Percentiles rank a stretch among this genome's conserved stretches.
Evolutionary conservation across 2,888 invertebrate species (phyloP).

Genomic region (Pachydiplax longipennis): DNA sequence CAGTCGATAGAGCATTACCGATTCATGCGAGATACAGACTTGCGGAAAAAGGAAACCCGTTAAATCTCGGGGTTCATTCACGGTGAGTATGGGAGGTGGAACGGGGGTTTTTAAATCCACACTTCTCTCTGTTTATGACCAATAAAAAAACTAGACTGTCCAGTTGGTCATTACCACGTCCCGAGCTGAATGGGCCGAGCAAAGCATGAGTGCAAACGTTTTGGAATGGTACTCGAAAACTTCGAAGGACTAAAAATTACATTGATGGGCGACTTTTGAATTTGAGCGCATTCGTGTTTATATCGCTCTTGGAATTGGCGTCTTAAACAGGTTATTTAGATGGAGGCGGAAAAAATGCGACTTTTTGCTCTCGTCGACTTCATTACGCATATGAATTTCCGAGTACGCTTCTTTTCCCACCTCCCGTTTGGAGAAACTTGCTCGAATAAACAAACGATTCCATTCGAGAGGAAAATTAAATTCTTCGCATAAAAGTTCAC

Average conservation of each 20-base stretch:
- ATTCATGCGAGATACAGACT: not conserved
- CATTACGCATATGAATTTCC: too few species aligned
- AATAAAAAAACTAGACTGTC: constrained; percentile 1
- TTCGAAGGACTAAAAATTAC: not conserved
- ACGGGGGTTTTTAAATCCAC: not conserved
- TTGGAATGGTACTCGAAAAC: not conserved
- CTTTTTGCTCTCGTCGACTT: too few species aligned
- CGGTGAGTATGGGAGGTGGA: not conserved
- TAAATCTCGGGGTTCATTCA: not conserved
- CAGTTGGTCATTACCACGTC: not conserved
- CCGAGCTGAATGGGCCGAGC: not conserved
- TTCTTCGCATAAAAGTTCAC: too few species aligned
- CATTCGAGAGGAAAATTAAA: too few species aligned
- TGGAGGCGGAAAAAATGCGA: too few species aligned
- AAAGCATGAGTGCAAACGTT: not conserved
- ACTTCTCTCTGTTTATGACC: not conserved
- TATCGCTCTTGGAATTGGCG: too few species aligned
- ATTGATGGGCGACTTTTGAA: not conserved
- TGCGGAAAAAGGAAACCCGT: not conserved
- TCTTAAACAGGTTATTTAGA: too few species aligned
- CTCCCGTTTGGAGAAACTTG: too few species aligned
- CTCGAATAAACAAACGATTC: too few species aligned
- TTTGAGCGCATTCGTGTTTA: not conserved
- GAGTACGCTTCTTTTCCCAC: too few species aligned
- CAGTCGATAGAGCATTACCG: not conserved